Evolutionary conservation across 2,113 vertebrate genomes (phyloP).

Genomic region (Hydrochoerus hydrochaeris): DNA sequence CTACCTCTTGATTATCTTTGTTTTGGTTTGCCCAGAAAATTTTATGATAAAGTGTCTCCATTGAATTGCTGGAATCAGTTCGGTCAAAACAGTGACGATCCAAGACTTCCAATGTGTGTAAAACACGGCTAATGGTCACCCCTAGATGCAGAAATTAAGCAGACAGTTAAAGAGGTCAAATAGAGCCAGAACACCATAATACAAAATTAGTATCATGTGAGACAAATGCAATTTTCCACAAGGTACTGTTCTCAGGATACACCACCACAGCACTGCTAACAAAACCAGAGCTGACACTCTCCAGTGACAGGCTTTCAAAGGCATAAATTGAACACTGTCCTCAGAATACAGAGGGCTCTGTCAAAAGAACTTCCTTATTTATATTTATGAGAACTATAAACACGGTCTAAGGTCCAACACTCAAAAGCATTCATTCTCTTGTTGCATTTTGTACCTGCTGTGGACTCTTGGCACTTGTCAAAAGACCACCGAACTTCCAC

Average conservation of each 20-base stretch:
- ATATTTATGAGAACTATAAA: neutral
- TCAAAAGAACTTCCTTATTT: neutral
- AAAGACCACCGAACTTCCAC: conserved; percentile 90
- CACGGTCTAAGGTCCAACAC: accelerated
- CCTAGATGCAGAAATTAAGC: conserved; percentile 68
- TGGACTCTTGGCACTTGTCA: conserved; percentile 89
- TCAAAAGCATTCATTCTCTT: accelerated
- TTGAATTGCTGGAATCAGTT: conserved; percentile 88
- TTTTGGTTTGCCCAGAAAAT: conserved; percentile 88
- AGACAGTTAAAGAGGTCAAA: neutral
- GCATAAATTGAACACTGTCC: neutral
- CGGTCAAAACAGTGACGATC: conserved; percentile 88
- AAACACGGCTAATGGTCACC: conserved; percentile 87
- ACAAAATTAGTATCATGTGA: neutral
- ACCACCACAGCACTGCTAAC: neutral
- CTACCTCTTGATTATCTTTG: conserved; percentile 89
- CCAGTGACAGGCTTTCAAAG: neutral
- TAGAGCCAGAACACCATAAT: neutral
- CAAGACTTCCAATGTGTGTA: conserved; percentile 88
- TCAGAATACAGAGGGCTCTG: neutral
- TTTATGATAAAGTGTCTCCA: conserved; percentile 88
- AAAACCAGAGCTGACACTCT: neutral
- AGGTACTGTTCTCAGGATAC: neutral
- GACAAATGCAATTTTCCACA: neutral
- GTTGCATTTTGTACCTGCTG: conserved; percentile 82